These are phyloP conservation scores for Eutrigla gurnardus DNA, from an alignment of 2,797 vertebrate species.

Conservation along the genomic window DNA sequence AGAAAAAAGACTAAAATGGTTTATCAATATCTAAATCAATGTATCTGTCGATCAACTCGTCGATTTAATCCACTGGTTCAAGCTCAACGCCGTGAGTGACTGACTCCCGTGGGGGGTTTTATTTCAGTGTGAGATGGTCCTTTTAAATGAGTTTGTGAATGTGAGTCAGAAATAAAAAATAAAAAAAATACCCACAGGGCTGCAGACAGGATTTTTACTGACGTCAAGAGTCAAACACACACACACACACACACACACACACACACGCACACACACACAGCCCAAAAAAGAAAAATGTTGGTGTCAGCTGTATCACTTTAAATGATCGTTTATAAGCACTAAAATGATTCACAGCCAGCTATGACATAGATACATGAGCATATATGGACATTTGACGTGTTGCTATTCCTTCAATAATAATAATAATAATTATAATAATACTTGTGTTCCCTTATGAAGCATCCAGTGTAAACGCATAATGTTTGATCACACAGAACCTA, in stretches of 20 bases:
- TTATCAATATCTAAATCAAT: background rate
- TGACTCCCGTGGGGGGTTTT: background rate
- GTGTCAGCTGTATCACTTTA: background rate
- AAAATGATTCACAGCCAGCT: background rate
- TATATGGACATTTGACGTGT: background rate
- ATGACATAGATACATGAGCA: too few relatives aligned
- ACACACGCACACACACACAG: too few relatives aligned
- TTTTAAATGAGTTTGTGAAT: constrained; percentile 13
- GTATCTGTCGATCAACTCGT: background rate
- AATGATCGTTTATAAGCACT: background rate
- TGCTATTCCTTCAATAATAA: background rate
- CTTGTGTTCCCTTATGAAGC: background rate
- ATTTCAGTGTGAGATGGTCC: background rate
- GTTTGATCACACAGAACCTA: background rate
- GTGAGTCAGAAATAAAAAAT: constrained; percentile 9
- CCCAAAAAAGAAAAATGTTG: background rate
- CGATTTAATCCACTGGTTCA: background rate
- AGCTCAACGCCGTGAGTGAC: background rate
- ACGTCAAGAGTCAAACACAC: constrained; percentile 16
- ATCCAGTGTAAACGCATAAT: background rate
- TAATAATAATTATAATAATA: background rate
- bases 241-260: background rate
- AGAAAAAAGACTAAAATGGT: background rate
- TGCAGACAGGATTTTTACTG: constrained; percentile 3
- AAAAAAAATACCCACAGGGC: background rate